Base-by-base conservation (phyloP, 23 tunicate genomes). In the Halocynthia aurantium region DNA sequence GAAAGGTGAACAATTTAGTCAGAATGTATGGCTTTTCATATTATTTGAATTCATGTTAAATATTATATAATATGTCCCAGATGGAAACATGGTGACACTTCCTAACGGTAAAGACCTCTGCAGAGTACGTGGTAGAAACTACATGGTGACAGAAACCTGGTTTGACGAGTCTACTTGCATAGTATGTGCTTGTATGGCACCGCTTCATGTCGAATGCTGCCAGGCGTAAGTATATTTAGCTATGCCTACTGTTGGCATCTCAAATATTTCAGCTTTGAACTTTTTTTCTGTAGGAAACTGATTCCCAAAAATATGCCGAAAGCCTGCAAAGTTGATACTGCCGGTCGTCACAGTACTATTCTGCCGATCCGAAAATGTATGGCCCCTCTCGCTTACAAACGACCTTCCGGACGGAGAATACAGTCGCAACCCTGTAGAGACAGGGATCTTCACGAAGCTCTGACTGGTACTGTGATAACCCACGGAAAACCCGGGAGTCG, bases 201-300 rank as follows among this genome's bases (percentile, higher is more conserved):
- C 70, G 10, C 70, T 20, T 49, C 22, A 40, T 11, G 10, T 65
- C 10, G 22, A 65, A 20, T 65, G 70, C 70, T 65, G 70, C 6
- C 70, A 65, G 19, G 70, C 70, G 70, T 65, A 65, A 65, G 70
- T 65, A 65, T 65, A 10, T 65, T 58, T 13, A 13, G 15, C 63
- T 15, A 58, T n/a, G 17, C 17, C 17, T 15, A 1, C 2, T 58
- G 17, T n/a, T n/a, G 2, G 17, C 63, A 58, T 1, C 4, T 58
- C 63, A 13, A n/a, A 58, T 58, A 58, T n/a, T 13, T 58, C 15
- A 58, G n/a, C 15, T 58, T n/a, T 13, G 15, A 58, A 58, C 17
- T 58, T 58, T 2, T 4, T 58, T 13, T 58, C 31, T 65, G 22
- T 65, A 65, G 70, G 5, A 49, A 65, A 65, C 19, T 65, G 31